Base-by-base conservation (phyloP, 2,797 vertebrate species). In the Crocidura indochinensis region DNA sequence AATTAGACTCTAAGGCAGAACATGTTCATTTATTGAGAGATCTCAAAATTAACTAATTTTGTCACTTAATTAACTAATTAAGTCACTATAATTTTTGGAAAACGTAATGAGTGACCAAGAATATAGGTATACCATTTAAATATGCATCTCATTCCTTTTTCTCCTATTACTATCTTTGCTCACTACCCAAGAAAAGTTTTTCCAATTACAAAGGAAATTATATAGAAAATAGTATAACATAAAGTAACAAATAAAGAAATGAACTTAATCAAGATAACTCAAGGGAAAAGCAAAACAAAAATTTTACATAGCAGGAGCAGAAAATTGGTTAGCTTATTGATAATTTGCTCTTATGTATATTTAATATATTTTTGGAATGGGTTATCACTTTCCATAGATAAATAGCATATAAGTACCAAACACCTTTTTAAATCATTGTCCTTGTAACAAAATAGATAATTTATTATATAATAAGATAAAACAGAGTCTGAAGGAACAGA, bases 391-490 rank as follows among this genome's bases (percentile, higher is more conserved):
- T 83, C 19, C 81, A 14, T 56, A 17, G 19, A 56, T 56, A 38
- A 38, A 38, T 38, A 38, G 53, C 53, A 56, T 56, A 17, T 56
- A 14, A 56, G 53, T 56, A 84, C 22, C 38, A 1, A 90, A 53
- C 72, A 38, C n/a, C 22, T 31, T 73, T 68, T 75, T 64, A 27
- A 69, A 14, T 29, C 82, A 10, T 29, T 20, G 47, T n/a, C 26
- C 29, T 19, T 85, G 53, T 74, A 89, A 69, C 51, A 10, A 38
- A 77, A 64, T 68, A 10, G 81, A 87, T 51, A 91, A 76, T 29
- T 56, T 76, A 62, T 84, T 80, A 90, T 14, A 72, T 81, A 81
- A 56, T 67, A 69, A 88, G 79, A 56, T 56, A 71, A 87, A 84
- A 44, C 10, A 67, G 38, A 14, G 38, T 38, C 38, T 38, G 38